Conservation (phyloP, 2,888 invertebrate genomes). For the Cancer borealis region DNA sequence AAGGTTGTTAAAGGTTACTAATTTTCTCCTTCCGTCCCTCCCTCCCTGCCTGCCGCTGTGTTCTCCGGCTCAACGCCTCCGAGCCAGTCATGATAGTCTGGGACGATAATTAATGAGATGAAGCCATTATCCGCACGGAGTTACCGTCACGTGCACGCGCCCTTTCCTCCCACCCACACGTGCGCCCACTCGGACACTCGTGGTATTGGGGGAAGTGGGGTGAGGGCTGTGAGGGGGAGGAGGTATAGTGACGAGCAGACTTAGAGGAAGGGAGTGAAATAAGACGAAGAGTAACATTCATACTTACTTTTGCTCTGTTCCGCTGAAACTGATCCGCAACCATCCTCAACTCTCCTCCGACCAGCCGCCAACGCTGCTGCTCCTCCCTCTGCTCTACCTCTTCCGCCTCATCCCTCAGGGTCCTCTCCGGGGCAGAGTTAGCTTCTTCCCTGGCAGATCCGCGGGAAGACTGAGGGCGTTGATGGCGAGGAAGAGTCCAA, state of each 20-base stretch:
- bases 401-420: not conserved
- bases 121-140: constrained; percentile 50
- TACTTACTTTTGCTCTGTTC: constrained; percentile 53
- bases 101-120: constrained; percentile 49
- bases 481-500: constrained; percentile 39
- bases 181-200: constrained; percentile 7
- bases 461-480: not conserved
- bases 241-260: not conserved
- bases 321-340: constrained; percentile 58
- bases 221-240: not conserved
- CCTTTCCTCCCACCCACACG: constrained; percentile 26
- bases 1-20: not conserved
- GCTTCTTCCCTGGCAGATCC: not conserved
- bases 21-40: not conserved
- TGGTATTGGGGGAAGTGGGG: not conserved
- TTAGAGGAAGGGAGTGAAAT: not conserved
- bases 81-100: constrained; percentile 28
- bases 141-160: constrained; percentile 48
- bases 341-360: constrained; percentile 54
- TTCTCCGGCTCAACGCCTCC: constrained; percentile 26
- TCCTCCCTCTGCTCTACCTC: not conserved
- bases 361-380: constrained; percentile 6
- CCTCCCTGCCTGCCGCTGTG: not conserved
- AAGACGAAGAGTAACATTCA: not conserved
- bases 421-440: not conserved